Percentiles rank a stretch among this genome's conserved stretches.
Conservation (phyloP, 2,797 vertebrate species). For the Spondyliosoma cantharus region DNA sequence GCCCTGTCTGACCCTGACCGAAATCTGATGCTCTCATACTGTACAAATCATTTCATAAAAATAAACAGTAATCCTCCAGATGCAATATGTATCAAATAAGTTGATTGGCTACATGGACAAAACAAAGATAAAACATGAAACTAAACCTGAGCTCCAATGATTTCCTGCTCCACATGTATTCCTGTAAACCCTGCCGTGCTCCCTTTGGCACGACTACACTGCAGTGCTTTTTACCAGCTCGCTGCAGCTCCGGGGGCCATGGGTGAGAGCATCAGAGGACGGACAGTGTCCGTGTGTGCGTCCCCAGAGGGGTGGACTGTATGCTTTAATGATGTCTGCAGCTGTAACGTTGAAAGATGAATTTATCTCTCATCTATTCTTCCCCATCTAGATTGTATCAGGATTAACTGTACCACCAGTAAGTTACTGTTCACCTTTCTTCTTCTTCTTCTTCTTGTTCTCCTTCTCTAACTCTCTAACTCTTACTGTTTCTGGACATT, state of each 20-base stretch:
- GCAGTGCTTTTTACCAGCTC: slow-evolving; percentile 53
- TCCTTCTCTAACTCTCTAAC: slow-evolving; percentile 46
- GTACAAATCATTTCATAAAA: background rate
- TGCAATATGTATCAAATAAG: background rate
- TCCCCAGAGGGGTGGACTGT: slow-evolving; percentile 96
- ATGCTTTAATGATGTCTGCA: slow-evolving; percentile 99
- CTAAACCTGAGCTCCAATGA: slow-evolving; percentile 4
- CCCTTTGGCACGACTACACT: slow-evolving; percentile 35
- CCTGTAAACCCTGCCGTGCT: slow-evolving; percentile 33
- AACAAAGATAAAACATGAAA: slow-evolving; percentile 12
- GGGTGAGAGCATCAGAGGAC: slow-evolving; percentile 83
- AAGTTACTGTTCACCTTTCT: slow-evolving; percentile 96
- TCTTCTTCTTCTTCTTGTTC: slow-evolving; percentile 47
- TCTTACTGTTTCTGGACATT: slow-evolving; percentile 47
- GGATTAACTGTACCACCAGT: slow-evolving; percentile 99
- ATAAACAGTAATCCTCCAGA: background rate
- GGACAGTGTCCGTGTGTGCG: slow-evolving; percentile 92
- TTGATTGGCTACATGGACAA: background rate
- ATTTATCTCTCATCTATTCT: slow-evolving; percentile 99
- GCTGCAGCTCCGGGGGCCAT: slow-evolving; percentile 51
- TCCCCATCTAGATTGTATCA: slow-evolving; percentile 99
- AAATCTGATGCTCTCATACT: slow-evolving; percentile 81
- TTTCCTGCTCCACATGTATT: slow-evolving; percentile 11
- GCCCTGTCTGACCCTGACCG: slow-evolving; percentile 93
- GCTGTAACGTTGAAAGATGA: slow-evolving; percentile 99